A percentile compares a stretch with the other conserved stretches of the same genome.
phyloP scores from a whole-genome alignment of 1,140 invertebrate genomes.

The Antheraea mylitta region DNA sequence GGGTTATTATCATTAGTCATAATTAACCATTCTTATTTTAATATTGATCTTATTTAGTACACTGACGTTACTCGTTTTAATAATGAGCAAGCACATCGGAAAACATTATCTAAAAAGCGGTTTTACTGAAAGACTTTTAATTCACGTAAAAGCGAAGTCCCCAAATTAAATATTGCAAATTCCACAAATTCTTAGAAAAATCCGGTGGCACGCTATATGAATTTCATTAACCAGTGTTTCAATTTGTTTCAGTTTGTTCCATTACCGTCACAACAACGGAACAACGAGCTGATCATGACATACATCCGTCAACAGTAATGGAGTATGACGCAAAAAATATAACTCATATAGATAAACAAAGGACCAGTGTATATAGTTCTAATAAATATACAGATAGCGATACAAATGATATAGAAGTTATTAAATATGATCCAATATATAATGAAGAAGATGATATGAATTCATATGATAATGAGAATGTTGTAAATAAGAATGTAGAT shows the following conservation, averaged over 20 bases:
- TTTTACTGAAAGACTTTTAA: too few relatives aligned
- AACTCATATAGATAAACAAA: constrained; percentile 1
- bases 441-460: background rate
- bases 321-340: background rate
- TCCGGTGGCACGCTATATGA: too few relatives aligned
- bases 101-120: too few relatives aligned
- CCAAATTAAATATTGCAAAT: too few relatives aligned
- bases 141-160: too few relatives aligned
- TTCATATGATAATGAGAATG: constrained; percentile 27
- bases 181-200: too few relatives aligned
- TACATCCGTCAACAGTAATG: background rate
- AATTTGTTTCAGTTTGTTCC: constrained; percentile 55
- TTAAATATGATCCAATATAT: background rate
- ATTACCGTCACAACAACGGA: constrained; percentile 33
- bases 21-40: too few relatives aligned
- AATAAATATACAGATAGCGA: background rate
- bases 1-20: too few relatives aligned
- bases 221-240: background rate
- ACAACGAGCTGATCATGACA: constrained; percentile 45
- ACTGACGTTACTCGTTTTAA: too few relatives aligned
- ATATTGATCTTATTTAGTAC: too few relatives aligned
- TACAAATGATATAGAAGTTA: background rate
- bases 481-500: constrained; percentile 39
- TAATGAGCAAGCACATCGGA: too few relatives aligned
- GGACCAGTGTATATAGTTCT: background rate